phyloP scores from a whole-genome alignment of 30 jellyfish, hydroid and myxozoan species.

The Hydra vulgaris region DNA sequence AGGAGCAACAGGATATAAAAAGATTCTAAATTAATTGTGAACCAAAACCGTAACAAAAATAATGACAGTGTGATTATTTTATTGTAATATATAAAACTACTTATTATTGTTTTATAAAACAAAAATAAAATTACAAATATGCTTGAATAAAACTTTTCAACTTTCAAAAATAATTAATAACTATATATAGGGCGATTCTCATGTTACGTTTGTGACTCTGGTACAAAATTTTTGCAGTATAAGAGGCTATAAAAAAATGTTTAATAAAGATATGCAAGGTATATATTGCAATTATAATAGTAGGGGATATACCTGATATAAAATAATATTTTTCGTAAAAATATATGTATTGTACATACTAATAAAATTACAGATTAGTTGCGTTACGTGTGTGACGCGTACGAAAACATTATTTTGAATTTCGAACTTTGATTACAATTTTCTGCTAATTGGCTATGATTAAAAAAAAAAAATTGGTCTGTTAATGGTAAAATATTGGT shows the following conservation, averaged over 20 bases:
- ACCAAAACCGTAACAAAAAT: too few species aligned
- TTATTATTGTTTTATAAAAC: too few species aligned
- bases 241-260: too few species aligned
- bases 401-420: not conserved
- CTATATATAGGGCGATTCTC: not conserved
- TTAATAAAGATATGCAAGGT: not conserved
- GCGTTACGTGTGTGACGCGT: not conserved
- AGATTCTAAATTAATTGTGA: too few species aligned
- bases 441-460: not conserved
- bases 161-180: too few species aligned
- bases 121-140: too few species aligned
- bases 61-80: too few species aligned
- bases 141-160: too few species aligned
- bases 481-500: not conserved
- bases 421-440: not conserved
- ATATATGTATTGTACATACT: not conserved
- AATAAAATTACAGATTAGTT: not conserved
- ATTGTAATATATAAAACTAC: too few species aligned
- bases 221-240: not conserved
- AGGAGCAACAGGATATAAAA: too few species aligned
- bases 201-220: not conserved
- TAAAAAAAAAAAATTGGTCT: not conserved
- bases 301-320: not conserved
- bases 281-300: not conserved
- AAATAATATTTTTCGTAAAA: not conserved